Conservation (phyloP, 2,113 vertebrate genomes). For the Anoplopoma fimbria region DNA sequence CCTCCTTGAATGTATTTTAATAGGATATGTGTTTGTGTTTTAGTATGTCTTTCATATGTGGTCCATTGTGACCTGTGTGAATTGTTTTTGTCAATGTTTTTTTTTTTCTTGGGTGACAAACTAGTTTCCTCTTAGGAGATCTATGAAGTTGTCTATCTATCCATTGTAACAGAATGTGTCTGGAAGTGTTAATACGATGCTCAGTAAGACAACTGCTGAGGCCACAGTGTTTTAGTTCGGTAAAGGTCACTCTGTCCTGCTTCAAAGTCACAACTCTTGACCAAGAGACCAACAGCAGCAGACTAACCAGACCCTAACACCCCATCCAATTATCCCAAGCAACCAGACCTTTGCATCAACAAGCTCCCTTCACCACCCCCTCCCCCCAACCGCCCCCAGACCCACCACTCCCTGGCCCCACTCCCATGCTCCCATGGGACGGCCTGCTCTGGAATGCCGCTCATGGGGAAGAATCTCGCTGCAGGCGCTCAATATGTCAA, state of each 20-base stretch:
- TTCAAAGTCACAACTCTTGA: slow-evolving; percentile 2
- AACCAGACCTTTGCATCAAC: slow-evolving; percentile 55
- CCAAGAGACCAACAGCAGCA: background rate
- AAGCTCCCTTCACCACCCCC: slow-evolving; percentile 4
- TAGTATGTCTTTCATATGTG: background rate
- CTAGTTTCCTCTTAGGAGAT: background rate
- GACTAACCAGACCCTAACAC: background rate
- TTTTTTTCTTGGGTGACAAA: background rate
- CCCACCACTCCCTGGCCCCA: slow-evolving; percentile 57
- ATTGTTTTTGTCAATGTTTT: background rate
- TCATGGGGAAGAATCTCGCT: slow-evolving; percentile 86
- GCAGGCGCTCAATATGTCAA: slow-evolving; percentile 83
- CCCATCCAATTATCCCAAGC: slow-evolving; percentile 10
- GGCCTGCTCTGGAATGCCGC: slow-evolving; percentile 82
- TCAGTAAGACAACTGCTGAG: background rate
- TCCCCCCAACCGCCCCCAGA: slow-evolving; percentile 24
- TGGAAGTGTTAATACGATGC: background rate
- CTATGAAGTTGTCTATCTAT: background rate
- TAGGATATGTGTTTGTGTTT: background rate
- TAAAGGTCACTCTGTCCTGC: slow-evolving; percentile 13
- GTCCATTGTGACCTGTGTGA: background rate
- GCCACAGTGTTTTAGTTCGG: background rate
- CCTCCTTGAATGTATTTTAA: background rate
- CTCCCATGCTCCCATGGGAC: slow-evolving; percentile 73
- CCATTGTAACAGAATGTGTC: background rate